Conservation (phyloP, 92 coral and sea anemone species). For the Paragorgia papillata region DNA sequence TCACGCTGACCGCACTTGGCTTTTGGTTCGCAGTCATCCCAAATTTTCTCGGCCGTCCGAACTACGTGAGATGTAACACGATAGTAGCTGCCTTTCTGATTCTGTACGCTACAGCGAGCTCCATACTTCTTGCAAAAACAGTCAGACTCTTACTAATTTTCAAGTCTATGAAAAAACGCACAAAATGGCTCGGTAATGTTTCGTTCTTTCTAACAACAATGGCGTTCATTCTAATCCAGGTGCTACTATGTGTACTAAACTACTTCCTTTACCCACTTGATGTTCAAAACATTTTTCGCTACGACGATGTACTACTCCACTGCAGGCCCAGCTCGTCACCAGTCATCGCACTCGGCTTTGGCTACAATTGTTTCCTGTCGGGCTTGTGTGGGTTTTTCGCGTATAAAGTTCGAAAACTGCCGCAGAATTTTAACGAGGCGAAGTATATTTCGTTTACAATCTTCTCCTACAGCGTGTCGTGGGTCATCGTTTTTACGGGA, state of each 20-base stretch:
- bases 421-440: constrained; percentile 10
- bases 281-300: neutral
- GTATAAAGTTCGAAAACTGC: neutral
- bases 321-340: neutral
- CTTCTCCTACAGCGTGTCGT: neutral
- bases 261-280: neutral
- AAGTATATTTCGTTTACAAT: neutral
- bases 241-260: neutral
- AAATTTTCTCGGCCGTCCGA: neutral
- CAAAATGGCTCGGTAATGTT: neutral
- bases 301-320: neutral
- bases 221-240: neutral
- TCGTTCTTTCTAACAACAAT: neutral
- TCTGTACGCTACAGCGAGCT: constrained; percentile 2
- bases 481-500: neutral
- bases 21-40: constrained; percentile 5
- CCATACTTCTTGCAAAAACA: neutral
- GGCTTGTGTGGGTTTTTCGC: neutral
- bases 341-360: neutral
- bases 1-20: neutral
- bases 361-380: neutral
- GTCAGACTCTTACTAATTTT: neutral
- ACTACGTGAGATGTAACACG: neutral
- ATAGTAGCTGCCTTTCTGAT: neutral
- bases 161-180: neutral